A percentile compares a stretch with the other conserved stretches of the same genome.
These are phyloP conservation scores for Gryllus bimaculatus DNA, from an alignment of 1,140 invertebrate species.

Conservation along the genomic window DNA sequence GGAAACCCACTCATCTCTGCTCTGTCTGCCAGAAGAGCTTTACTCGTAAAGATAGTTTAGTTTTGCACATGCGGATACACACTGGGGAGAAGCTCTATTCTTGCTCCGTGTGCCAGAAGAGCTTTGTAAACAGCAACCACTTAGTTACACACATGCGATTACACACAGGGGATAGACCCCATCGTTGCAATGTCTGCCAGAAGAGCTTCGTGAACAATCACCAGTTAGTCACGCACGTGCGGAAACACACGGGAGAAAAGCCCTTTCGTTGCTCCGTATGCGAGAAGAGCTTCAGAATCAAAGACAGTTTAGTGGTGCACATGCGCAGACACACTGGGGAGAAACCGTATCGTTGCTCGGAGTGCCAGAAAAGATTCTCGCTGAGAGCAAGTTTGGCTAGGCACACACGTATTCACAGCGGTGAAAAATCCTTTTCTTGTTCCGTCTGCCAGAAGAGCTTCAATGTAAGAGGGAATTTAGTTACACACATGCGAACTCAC, in stretches of 20 bases:
- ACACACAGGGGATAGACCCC: too few relatives aligned
- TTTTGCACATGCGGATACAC: constrained; percentile 9
- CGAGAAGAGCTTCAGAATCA: not conserved
- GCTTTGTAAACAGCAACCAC: not conserved
- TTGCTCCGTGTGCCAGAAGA: not conserved
- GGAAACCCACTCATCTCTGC: not conserved
- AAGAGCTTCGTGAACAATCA: not conserved
- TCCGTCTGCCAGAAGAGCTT: not conserved
- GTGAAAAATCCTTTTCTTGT: not conserved
- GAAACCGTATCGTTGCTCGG: not conserved
- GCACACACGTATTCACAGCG: not conserved
- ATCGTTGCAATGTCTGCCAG: not conserved
- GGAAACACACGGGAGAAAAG: not conserved
- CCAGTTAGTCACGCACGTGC: not conserved
- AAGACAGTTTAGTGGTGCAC: not conserved
- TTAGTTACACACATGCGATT: too few relatives aligned
- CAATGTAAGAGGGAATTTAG: not conserved
- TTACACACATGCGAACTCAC: not conserved
- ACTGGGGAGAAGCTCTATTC: constrained; percentile 6
- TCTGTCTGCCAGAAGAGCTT: constrained; percentile 11
- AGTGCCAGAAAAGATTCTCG: not conserved
- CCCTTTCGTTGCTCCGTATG: not conserved
- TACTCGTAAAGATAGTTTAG: not conserved
- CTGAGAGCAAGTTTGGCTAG: not conserved
- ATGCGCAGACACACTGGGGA: not conserved